These are phyloP conservation scores for Hirtodrosophila trivittata DNA, from an alignment of 2,888 invertebrate genomes.

Conservation along the genomic window DNA sequence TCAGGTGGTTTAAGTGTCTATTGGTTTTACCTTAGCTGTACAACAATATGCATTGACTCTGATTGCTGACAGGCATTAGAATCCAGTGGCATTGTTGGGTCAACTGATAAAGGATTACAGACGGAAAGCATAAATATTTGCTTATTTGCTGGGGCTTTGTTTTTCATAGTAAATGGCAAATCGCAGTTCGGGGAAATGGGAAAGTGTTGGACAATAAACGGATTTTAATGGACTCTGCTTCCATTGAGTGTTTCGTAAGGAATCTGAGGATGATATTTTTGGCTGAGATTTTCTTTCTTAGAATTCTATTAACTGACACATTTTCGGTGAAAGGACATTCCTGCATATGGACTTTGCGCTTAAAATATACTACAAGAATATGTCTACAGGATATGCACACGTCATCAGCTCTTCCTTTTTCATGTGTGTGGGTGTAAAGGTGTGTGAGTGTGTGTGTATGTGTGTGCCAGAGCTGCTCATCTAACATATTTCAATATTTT, in stretches of 20 bases:
- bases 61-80: no score
- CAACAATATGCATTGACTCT: constrained; percentile 18
- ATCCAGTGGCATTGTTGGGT: constrained; percentile 11
- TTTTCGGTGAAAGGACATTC: constrained; percentile 20
- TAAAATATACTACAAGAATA: constrained; percentile 29
- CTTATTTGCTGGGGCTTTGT: constrained; percentile 18
- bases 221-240: constrained; percentile 24
- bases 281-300: neutral
- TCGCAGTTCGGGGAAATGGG: no score
- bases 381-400: constrained; percentile 46
- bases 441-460: no score
- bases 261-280: neutral
- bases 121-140: constrained; percentile 38
- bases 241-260: no score
- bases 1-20: constrained; percentile 41
- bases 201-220: constrained; percentile 9
- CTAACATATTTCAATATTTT: constrained; percentile 70
- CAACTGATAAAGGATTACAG: constrained; percentile 33
- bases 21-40: constrained; percentile 38
- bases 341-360: constrained; percentile 21
- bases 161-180: constrained; percentile 8
- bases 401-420: constrained; percentile 29
- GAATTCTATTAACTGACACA: constrained; percentile 14
- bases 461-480: no score
- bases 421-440: no score